Conservation (phyloP, 2,113 vertebrate genomes). For the Caranx melampygus region DNA sequence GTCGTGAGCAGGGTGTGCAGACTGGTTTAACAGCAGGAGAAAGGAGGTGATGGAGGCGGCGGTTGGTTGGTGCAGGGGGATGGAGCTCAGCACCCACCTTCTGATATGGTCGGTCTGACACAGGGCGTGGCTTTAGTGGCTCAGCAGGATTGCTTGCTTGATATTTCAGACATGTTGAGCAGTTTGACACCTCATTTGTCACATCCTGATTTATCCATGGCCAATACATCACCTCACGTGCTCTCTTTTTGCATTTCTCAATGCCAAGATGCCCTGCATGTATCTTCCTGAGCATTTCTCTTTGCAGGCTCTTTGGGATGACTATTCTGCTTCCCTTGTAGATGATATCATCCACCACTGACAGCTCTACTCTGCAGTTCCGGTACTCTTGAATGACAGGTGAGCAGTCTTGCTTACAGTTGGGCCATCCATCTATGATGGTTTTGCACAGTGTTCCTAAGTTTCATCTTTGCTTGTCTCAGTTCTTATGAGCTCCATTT, state of each 20-base stretch:
- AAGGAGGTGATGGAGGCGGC: no score
- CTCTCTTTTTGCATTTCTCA: no score
- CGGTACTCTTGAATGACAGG: background rate
- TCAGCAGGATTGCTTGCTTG: slow-evolving; percentile 15
- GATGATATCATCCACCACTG: background rate
- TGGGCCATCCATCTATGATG: background rate
- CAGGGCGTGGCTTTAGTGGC: background rate
- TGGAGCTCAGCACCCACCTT: no score
- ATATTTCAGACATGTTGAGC: slow-evolving; percentile 5
- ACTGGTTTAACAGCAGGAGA: no score
- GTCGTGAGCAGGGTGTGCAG: no score
- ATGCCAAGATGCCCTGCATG: slow-evolving; percentile 12
- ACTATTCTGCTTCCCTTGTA: slow-evolving; percentile 14
- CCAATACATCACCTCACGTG: no score
- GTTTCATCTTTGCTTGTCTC: background rate
- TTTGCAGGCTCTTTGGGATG: background rate
- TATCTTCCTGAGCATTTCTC: slow-evolving; percentile 1
- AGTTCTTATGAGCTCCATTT: background rate
- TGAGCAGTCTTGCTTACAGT: background rate
- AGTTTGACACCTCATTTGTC: background rate
- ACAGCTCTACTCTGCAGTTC: slow-evolving; percentile 8
- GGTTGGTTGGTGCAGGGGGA: no score
- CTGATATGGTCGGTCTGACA: no score
- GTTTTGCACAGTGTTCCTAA: background rate
- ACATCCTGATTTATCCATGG: no score